Base-by-base conservation (phyloP, 2,113 vertebrate species). In the Brachyhypopomus occidentalis region DNA sequence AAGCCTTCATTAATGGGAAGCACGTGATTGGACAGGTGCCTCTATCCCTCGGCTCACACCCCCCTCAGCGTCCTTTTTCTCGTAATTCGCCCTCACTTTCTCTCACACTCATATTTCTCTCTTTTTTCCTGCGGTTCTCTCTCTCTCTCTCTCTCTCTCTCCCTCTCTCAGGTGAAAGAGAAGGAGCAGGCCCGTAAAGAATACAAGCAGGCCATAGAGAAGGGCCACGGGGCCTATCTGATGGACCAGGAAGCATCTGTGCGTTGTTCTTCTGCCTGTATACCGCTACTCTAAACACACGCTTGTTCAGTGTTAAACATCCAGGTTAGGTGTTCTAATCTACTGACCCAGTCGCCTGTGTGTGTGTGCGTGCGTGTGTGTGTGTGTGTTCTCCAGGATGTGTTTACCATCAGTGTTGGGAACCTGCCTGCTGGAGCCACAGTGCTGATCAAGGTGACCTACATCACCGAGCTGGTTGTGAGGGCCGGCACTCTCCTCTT, bases 1-100 rank as follows among this genome's bases (percentile, higher is more conserved):
- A 98, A 89, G 96, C 95, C 0, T 98, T 97, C 86, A 95, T 97
- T 88, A 95, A 96, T 16, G 95, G 94, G 72, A 96, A 95, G 69
- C 96, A 96, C 67, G 87, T 97, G 41, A 89, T 94, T 56, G 96
- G 95, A 88, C 84, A 97, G 95, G 96, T 97, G 90, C 58, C 9
- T 70, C 7, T 22, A 2, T 4, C 48, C 22, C n/a, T n/a, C n/a
- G n/a, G n/a, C n/a, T n/a, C n/a, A n/a, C n/a, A 23, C 45, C 22
- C n/a, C 25, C 0, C 52, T 30, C 62, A 14, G 9, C 52, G 3
- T 52, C 25, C 14, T 4, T 2, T 55, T 78, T 38, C n/a, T 67
- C 11, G 38, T 48, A 9, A 8, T 3, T 16, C 62, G 27, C 62
- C 17, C 25, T 17, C 3, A 0, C 12, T 17, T 3, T 64, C 3